Conservation (phyloP, 2,797 vertebrate genomes). For the Rallus crepitans region DNA sequence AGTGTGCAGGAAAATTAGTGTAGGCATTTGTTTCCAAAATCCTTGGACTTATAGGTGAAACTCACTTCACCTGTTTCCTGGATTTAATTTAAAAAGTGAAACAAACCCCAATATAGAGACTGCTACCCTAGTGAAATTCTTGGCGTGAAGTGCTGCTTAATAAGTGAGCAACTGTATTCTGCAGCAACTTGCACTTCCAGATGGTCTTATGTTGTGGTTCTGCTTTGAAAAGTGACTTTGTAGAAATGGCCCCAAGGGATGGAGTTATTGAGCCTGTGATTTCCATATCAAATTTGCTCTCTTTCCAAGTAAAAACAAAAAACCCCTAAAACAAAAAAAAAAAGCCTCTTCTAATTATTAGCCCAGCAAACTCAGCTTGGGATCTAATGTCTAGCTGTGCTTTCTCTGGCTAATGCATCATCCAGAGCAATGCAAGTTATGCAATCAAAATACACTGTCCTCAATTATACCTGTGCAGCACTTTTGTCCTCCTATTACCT, state of each 20-base stretch:
- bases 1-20: not conserved
- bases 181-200: slow-evolving; percentile 41
- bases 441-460: not conserved
- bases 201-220: slow-evolving; percentile 24
- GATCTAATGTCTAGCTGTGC: slow-evolving; percentile 34
- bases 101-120: not conserved
- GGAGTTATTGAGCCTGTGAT: slow-evolving; percentile 22
- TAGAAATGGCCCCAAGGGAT: slow-evolving; percentile 29
- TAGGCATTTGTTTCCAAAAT: not conserved
- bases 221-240: slow-evolving; percentile 54
- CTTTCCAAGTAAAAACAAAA: slow-evolving; percentile 4
- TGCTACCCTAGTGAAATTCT: not conserved
- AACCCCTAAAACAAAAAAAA: not conserved
- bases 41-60: not conserved
- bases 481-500: not conserved
- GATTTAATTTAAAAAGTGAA: slow-evolving; percentile 6
- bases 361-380: slow-evolving; percentile 32
- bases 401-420: slow-evolving; percentile 19
- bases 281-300: slow-evolving; percentile 47
- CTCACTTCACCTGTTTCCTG: not conserved
- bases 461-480: slow-evolving; percentile 13
- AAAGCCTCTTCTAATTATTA: slow-evolving; percentile 49
- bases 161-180: not conserved
- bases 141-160: not conserved
- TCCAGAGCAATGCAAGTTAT: not conserved